These are phyloP conservation scores for Tinea semifulvella DNA, from an alignment of 2,888 invertebrate species.

Conservation along the genomic window DNA sequence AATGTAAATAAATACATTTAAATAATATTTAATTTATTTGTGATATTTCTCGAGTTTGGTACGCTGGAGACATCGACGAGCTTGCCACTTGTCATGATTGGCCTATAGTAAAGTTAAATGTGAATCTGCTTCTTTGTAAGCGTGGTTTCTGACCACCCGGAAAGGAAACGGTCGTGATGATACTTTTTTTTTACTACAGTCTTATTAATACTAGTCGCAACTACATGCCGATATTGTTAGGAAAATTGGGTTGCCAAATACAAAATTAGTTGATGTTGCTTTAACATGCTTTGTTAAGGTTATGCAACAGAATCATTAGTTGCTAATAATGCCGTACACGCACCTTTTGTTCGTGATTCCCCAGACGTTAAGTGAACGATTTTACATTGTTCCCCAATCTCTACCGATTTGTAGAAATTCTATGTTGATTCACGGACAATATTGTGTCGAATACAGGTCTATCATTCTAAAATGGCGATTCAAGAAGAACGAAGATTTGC, in stretches of 20 bases:
- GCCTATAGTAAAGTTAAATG: too few species aligned
- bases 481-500: too few species aligned
- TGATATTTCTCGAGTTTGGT: too few species aligned
- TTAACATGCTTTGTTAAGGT: conserved; percentile 26
- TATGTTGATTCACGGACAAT: background rate
- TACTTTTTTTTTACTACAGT: too few species aligned
- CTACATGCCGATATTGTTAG: conserved; percentile 1
- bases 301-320: conserved; percentile 24
- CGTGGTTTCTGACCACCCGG: too few species aligned
- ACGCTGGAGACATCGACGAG: too few species aligned
- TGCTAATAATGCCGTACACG: conserved; percentile 15
- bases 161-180: too few species aligned
- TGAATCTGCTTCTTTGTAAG: too few species aligned
- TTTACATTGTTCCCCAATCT: conserved; percentile 5
- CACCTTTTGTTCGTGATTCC: conserved; percentile 10
- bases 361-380: background rate
- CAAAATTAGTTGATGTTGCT: conserved; percentile 25
- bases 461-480: background rate
- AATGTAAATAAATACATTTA: too few species aligned
- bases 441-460: background rate
- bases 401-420: background rate
- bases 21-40: too few species aligned
- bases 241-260: conserved; percentile 9
- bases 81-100: too few species aligned
- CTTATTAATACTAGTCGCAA: too few species aligned